Percentiles rank a stretch among this genome's conserved stretches.
These are phyloP conservation scores for Oxyruncus cristatus DNA, from an alignment of 2,113 vertebrate genomes.

Conservation along the genomic window DNA sequence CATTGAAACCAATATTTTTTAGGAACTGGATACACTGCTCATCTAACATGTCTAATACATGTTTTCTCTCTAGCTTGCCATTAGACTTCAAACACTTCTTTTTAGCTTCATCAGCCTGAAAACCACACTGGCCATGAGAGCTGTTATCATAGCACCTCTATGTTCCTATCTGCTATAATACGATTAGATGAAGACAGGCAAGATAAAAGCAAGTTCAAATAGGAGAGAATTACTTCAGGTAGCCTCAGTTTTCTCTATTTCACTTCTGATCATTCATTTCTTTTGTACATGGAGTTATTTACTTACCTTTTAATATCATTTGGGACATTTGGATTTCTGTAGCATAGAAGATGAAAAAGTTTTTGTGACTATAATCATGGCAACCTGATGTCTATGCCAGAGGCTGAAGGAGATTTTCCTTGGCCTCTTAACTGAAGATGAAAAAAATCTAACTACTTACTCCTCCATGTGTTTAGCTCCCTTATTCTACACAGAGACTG, in stretches of 20 bases:
- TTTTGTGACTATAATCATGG: neutral
- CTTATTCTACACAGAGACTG: neutral
- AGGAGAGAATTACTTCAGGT: neutral
- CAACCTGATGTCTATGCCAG: neutral
- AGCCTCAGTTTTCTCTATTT: neutral
- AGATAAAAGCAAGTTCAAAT: neutral
- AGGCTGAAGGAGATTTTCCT: neutral
- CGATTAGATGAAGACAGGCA: neutral
- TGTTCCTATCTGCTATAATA: neutral
- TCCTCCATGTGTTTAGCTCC: neutral
- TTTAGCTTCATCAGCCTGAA: neutral
- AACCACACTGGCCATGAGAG: neutral
- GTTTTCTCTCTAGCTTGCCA: neutral
- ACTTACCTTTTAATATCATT: neutral
- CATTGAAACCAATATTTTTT: neutral
- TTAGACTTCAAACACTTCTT: conserved; percentile 2
- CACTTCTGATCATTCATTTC: neutral
- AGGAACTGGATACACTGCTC: neutral
- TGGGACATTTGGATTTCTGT: neutral
- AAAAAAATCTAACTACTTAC: neutral
- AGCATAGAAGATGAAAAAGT: neutral
- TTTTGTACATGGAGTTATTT: neutral
- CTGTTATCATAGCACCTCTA: neutral
- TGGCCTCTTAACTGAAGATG: neutral
- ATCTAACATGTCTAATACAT: neutral